Base-by-base conservation (phyloP, 2,797 vertebrate species). In the Poecilia gillii region DNA sequence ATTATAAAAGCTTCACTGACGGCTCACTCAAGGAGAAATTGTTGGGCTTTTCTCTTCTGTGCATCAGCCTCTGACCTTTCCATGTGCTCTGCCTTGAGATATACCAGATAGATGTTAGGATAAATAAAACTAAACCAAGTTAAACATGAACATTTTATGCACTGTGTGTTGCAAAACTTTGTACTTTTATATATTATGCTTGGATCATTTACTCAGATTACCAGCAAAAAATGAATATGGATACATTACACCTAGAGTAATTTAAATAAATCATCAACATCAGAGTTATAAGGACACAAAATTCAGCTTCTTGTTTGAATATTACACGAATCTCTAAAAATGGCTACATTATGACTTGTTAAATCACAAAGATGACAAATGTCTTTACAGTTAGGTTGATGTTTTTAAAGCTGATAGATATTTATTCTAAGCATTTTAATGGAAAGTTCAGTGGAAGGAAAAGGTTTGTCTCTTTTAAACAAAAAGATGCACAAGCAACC, bases 1-100 rank as follows among this genome's bases (percentile, higher is more conserved):
- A 55, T 76, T 79, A 39, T 73, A 41, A 78, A 74, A 51, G 23
- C 23, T 47, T 66, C 18, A 20, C 77, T 33, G 25, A 47, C 31
- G 4, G 70, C 20, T 59, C 20, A 18, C 7, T 57, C 39, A 55
- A 46, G 33, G 59, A 49, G n/a, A 53, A 66, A 28, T 6, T 64
- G 49, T 18, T 25, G 41, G 57, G 7, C 68, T 70, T 16, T 28
- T 20, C 47, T 47, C 11, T 33, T 41, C 33, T 12, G 46, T 5
- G 12, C 3, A 13, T 20, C 9, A 79, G 59, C n/a, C 41, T n/a
- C 36, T 66, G 45, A 74, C 57, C 72, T 43, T 43, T 12, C 64
- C 64, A 31, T 36, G 6, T 59, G 41, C 12, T 46, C 23, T 33
- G 57, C 20, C 20, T 68, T 72, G 14, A 80, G 14, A 46, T 14